Evolutionary conservation across 2,888 invertebrate genomes (phyloP).

Genomic region (Lithophane socia): DNA sequence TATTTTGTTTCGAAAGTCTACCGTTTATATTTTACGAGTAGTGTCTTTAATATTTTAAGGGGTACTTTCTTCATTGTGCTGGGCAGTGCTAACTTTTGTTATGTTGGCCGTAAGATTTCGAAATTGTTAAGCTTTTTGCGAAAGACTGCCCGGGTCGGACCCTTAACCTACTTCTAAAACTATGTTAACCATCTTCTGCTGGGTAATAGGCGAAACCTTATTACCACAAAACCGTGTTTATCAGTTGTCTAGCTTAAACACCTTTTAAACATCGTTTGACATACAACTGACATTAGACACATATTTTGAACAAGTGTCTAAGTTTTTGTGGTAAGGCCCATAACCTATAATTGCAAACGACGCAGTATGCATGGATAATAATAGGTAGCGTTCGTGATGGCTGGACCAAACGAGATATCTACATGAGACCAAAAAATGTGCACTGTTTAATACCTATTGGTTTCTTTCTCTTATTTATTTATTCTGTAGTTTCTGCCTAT

Average conservation of each 20-base stretch:
- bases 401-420: too few species aligned
- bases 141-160: background rate
- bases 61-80: slow-evolving; percentile 19
- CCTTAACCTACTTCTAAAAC: background rate
- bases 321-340: too few species aligned
- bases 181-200: background rate
- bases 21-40: slow-evolving; percentile 51
- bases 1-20: slow-evolving; percentile 46
- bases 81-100: slow-evolving; percentile 10
- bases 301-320: too few species aligned
- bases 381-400: too few species aligned
- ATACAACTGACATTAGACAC: too few species aligned
- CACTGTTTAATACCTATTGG: too few species aligned
- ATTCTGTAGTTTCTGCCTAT: background rate
- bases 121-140: background rate
- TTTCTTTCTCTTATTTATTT: too few species aligned
- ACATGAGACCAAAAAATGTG: too few species aligned
- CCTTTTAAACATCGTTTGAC: too few species aligned
- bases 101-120: background rate
- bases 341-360: background rate
- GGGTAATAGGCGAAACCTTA: background rate
- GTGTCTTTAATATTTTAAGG: slow-evolving; percentile 42
- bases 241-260: too few species aligned
- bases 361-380: too few species aligned
- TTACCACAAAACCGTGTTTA: too few species aligned